Percentiles rank a stretch among this genome's conserved stretches.
Conservation (phyloP, 2,113 vertebrate genomes). For the Piliocolobus tephrosceles region DNA sequence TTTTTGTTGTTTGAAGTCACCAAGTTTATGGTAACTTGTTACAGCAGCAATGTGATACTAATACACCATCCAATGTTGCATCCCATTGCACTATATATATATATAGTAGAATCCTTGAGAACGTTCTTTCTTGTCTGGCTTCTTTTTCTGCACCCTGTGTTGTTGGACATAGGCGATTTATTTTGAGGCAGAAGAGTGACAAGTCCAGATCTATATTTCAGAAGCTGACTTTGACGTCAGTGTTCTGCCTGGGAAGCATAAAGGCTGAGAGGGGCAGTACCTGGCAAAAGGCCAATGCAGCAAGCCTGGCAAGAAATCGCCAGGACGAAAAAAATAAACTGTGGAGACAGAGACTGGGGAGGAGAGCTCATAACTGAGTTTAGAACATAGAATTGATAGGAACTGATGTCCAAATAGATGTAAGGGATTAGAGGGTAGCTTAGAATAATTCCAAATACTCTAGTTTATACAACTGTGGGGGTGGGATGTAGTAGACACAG, state of each 20-base stretch:
- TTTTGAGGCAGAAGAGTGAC: not conserved
- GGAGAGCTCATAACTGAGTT: not conserved
- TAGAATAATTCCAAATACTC: not conserved
- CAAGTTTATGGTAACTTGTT: not conserved
- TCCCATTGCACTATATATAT: not conserved
- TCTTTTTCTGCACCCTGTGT: not conserved
- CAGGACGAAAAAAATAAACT: not conserved
- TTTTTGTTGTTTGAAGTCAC: not conserved
- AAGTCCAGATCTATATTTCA: not conserved
- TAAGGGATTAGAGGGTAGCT: not conserved
- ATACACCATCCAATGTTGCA: not conserved
- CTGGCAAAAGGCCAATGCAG: not conserved
- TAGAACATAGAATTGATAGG: not conserved
- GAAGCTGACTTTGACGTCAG: not conserved
- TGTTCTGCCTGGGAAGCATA: not conserved
- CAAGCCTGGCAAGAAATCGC: not conserved
- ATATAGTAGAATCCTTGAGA: not conserved
- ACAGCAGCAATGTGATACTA: not conserved
- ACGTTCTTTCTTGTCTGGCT: not conserved
- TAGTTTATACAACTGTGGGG: not conserved
- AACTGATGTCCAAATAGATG: not conserved
- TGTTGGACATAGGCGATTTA: not conserved
- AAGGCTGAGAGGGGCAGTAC: not conserved
- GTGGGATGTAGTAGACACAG: not conserved
- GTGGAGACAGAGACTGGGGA: not conserved